A percentile compares a stretch with the other conserved stretches of the same genome.
These are phyloP conservation scores for Naja naja DNA, from an alignment of 2,113 vertebrate species.

Conservation along the genomic window DNA sequence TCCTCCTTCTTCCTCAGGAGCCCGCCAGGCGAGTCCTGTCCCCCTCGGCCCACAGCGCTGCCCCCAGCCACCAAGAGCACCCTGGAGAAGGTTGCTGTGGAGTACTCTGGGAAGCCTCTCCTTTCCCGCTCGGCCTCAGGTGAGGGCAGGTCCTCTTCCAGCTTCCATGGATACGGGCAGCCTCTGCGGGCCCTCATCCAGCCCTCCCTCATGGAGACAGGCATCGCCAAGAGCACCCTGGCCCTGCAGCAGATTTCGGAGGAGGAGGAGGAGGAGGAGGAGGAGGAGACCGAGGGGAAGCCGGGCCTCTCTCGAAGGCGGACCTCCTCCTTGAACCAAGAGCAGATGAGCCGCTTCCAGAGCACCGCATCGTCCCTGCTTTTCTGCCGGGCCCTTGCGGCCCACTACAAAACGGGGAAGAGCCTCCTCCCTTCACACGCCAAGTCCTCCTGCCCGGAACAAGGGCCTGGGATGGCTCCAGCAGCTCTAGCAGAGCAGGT, in stretches of 20 bases:
- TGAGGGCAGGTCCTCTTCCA: background rate
- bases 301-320: slow-evolving; percentile 38
- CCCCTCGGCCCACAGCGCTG: background rate
- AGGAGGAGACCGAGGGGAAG: slow-evolving; percentile 30
- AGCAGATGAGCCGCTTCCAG: slow-evolving; percentile 63
- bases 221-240: slow-evolving; percentile 71
- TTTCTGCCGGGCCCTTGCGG: background rate
- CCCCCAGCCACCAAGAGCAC: slow-evolving; percentile 31
- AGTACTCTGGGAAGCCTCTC: background rate
- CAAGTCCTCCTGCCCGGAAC: background rate
- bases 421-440: background rate
- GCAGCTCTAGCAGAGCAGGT: background rate
- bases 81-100: slow-evolving; percentile 45
- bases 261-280: slow-evolving; percentile 78
- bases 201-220: slow-evolving; percentile 55
- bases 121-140: background rate
- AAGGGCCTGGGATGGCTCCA: background rate
- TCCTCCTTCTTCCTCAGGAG: slow-evolving; percentile 36
- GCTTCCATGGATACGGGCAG: background rate
- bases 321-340: slow-evolving; percentile 61
- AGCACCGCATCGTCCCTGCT: background rate
- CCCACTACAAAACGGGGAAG: background rate
- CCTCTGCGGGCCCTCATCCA: slow-evolving; percentile 42
- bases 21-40: rapidly evolving
- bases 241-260: slow-evolving; percentile 85